phyloP scores from a whole-genome alignment of 2,113 vertebrate species.

The Osmerus mordax region DNA sequence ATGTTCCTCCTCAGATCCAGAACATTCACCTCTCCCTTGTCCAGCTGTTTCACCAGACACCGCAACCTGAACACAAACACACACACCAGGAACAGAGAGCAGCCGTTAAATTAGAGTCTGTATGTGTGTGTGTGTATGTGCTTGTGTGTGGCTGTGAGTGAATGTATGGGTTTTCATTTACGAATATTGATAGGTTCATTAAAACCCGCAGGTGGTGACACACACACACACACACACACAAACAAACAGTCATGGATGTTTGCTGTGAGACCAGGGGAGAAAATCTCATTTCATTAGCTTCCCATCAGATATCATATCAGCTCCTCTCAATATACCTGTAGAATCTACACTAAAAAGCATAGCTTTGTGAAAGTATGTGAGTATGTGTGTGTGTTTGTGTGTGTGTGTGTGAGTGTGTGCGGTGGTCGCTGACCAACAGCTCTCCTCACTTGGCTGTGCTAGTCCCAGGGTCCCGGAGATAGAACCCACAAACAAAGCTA shows the following conservation, averaged over 20 bases:
- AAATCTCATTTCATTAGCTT: no score
- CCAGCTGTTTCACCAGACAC: conserved; percentile 91
- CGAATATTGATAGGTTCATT: background rate
- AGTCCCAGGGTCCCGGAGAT: no score
- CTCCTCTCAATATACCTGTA: no score
- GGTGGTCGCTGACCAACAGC: no score
- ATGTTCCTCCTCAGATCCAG: conserved; percentile 92
- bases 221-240: conserved; percentile 17
- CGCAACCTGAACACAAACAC: conserved; percentile 77
- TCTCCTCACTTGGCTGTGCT: no score
- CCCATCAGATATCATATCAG: no score
- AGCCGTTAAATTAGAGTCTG: background rate
- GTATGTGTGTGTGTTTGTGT: no score
- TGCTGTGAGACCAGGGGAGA: no score
- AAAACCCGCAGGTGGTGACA: background rate
- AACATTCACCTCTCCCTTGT: conserved; percentile 89
- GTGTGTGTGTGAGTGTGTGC: no score
- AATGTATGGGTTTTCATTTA: conserved; percentile 1
- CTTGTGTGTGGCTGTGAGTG: background rate
- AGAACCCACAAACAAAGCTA: no score
- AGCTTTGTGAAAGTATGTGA: no score
- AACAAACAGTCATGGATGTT: conserved; percentile 17
- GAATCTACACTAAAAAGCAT: no score
- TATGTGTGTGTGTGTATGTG: conserved; percentile 5
- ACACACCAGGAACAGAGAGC: background rate